phyloP scores from a whole-genome alignment of 2,113 vertebrate genomes.

The Tetrao urogallus region DNA sequence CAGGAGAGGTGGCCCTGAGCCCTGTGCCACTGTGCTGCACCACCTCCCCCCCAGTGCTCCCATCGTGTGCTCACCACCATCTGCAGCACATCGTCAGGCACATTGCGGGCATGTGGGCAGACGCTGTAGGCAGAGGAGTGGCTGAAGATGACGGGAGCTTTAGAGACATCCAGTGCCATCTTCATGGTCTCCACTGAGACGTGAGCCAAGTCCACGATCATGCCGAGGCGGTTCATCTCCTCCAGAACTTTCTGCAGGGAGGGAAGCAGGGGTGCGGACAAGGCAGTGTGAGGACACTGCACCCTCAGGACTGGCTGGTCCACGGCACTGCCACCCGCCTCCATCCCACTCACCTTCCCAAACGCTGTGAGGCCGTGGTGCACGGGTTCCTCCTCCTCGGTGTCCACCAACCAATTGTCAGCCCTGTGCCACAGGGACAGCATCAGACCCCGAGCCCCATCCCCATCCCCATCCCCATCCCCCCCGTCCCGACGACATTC shows the following conservation, averaged over 20 bases:
- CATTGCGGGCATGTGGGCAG: slow-evolving; percentile 83
- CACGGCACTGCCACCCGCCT: fast-evolving
- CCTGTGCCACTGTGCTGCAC: fast-evolving
- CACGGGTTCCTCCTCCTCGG: slow-evolving; percentile 30
- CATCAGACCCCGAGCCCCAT: not conserved
- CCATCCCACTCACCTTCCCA: slow-evolving; percentile 83
- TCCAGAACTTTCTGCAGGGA: slow-evolving; percentile 77
- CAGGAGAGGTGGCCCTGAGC: not conserved
- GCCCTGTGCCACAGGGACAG: slow-evolving; percentile 74
- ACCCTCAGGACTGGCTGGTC: too few relatives aligned
- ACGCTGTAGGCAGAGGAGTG: slow-evolving; percentile 89
- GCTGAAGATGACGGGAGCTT: slow-evolving; percentile 93
- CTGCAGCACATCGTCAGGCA: slow-evolving; percentile 84
- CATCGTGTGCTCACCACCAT: slow-evolving; percentile 81
- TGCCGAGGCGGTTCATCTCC: slow-evolving; percentile 95
- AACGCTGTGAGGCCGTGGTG: slow-evolving; percentile 86
- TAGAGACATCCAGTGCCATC: slow-evolving; percentile 77
- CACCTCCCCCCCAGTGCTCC: too few relatives aligned
- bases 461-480: not conserved
- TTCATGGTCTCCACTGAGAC: slow-evolving; percentile 86
- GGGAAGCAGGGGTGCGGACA: fast-evolving
- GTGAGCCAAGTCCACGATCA: slow-evolving; percentile 92
- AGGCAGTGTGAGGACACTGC: fast-evolving
- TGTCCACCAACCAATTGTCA: slow-evolving; percentile 94
- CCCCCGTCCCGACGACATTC: fast-evolving